Conservation (phyloP, 1,140 invertebrate genomes). For the Drosophila simulans region DNA sequence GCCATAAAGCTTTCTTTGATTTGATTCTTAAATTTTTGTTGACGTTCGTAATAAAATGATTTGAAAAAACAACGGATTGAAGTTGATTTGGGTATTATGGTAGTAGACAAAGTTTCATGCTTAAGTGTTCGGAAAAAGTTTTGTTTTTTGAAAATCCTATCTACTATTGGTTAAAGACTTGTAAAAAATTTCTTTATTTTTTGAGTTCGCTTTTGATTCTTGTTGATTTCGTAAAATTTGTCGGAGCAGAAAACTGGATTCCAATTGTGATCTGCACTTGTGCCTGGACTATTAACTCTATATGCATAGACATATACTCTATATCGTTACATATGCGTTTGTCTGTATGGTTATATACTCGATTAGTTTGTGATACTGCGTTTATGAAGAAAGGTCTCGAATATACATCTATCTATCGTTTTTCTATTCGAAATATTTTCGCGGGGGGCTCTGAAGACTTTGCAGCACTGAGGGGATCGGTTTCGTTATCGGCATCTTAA, state of each 20-base stretch:
- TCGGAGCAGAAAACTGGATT: slow-evolving; percentile 31
- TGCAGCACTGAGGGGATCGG: slow-evolving; percentile 44
- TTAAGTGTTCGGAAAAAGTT: slow-evolving; percentile 28
- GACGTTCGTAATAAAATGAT: slow-evolving; percentile 43
- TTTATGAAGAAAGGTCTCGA: slow-evolving; percentile 37
- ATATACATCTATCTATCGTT: slow-evolving; percentile 23
- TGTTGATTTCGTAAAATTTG: slow-evolving; percentile 42
- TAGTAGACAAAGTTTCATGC: slow-evolving; percentile 32
- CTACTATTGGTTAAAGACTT: slow-evolving; percentile 51
- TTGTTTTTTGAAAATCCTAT: slow-evolving; percentile 27
- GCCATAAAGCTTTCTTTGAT: slow-evolving; percentile 59
- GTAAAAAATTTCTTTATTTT: slow-evolving; percentile 40
- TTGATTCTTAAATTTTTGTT: slow-evolving; percentile 22
- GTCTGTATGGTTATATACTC: slow-evolving; percentile 34
- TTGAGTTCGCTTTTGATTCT: slow-evolving; percentile 59
- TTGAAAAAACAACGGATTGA: slow-evolving; percentile 21
- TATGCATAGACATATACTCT: slow-evolving; percentile 34
- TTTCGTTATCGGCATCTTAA: slow-evolving; percentile 58
- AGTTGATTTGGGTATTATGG: slow-evolving; percentile 26
- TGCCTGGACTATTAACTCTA: slow-evolving; percentile 53
- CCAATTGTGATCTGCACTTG: slow-evolving; percentile 36
- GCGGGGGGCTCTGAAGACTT: slow-evolving; percentile 24
- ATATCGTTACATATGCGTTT: slow-evolving; percentile 37
- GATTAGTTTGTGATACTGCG: slow-evolving; percentile 74
- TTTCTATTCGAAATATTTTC: slow-evolving; percentile 62